These are phyloP conservation scores for Regulus satrapa DNA, from an alignment of 2,113 vertebrate species.

Conservation along the genomic window DNA sequence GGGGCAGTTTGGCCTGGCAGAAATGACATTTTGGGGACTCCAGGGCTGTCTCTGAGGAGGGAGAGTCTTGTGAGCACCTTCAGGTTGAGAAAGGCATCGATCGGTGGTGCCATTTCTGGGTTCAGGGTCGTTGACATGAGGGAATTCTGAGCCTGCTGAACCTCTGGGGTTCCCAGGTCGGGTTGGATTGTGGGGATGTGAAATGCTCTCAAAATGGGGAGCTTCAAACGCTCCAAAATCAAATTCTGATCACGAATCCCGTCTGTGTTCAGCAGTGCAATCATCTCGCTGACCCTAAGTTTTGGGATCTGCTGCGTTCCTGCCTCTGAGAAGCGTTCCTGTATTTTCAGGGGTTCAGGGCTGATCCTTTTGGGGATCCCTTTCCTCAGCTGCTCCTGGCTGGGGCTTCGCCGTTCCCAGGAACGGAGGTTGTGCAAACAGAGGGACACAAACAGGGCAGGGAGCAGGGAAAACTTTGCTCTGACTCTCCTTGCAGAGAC, in stretches of 20 bases:
- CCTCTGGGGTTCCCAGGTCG: not conserved
- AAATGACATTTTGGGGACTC: not conserved
- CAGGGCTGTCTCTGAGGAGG: not conserved
- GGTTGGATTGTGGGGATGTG: fast-evolving
- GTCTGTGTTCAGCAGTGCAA: not conserved
- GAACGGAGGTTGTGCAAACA: not conserved
- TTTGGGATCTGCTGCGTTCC: not conserved
- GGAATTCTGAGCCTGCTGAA: not conserved
- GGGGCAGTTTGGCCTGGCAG: not conserved
- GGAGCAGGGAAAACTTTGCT: not conserved
- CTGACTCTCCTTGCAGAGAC: not conserved
- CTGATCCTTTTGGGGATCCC: not conserved
- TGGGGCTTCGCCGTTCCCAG: not conserved
- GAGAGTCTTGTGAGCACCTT: fast-evolving
- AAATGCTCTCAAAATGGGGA: not conserved
- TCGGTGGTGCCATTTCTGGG: too few relatives aligned
- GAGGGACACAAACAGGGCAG: not conserved
- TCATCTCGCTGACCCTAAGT: not conserved
- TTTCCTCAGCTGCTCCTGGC: too few relatives aligned
- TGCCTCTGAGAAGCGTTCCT: not conserved
- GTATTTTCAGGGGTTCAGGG: not conserved
- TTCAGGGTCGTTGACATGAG: too few relatives aligned
- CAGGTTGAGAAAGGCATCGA: too few relatives aligned
- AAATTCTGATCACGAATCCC: not conserved
- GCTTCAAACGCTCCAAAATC: not conserved